Conservation (phyloP, 1,140 invertebrate species). For the Zaprionus davidi region DNA sequence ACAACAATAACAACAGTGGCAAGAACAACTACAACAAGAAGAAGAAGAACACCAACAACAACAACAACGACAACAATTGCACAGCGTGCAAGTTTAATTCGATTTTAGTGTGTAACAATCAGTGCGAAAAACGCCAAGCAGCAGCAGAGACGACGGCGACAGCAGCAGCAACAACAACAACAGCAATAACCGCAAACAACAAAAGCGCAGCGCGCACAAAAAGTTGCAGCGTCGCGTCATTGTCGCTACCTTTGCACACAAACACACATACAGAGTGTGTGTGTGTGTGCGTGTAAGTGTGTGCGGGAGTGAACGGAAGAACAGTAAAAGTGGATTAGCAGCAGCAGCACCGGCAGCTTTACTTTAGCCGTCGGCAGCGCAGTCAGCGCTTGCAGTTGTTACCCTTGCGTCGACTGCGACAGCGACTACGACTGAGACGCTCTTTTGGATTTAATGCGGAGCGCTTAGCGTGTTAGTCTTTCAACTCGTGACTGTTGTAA, state of each 20-base stretch:
- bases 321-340: constrained; percentile 75
- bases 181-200: constrained; percentile 38
- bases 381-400: constrained; percentile 24
- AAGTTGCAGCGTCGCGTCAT: constrained; percentile 30
- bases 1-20: constrained; percentile 27
- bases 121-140: constrained; percentile 53
- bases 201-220: constrained; percentile 52
- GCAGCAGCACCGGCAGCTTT: constrained; percentile 44
- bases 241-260: constrained; percentile 38
- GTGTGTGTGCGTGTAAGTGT: constrained; percentile 10
- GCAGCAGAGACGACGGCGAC: constrained; percentile 25
- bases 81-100: constrained; percentile 72
- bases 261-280: not conserved
- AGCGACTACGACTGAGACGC: constrained; percentile 34
- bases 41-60: constrained; percentile 7
- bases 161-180: constrained; percentile 25
- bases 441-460: constrained; percentile 57
- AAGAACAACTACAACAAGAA: constrained; percentile 4
- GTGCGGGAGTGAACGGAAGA: constrained; percentile 33
- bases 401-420: constrained; percentile 8
- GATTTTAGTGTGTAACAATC: constrained; percentile 79
- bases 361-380: constrained; percentile 39
- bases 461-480: constrained; percentile 59
- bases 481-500: constrained; percentile 68
- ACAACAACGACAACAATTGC: constrained; percentile 17